A percentile compares a stretch with the other conserved stretches of the same genome.
Conservation (phyloP, 2,113 vertebrate genomes). For the Trichomycterus rosablanca region DNA sequence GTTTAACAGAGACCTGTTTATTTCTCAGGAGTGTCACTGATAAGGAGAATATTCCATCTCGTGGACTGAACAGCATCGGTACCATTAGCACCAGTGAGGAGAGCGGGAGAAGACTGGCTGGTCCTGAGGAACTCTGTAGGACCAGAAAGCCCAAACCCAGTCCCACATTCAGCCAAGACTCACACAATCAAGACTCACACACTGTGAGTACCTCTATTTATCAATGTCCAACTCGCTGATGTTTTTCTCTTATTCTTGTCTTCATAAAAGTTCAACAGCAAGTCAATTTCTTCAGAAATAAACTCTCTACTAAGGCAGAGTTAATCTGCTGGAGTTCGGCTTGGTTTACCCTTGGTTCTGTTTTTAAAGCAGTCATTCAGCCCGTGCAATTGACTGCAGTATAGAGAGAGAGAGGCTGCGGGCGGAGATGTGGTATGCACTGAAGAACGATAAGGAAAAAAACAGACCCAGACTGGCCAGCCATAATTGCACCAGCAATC, state of each 20-base stretch:
- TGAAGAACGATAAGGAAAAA: constrained; percentile 3
- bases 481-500: constrained; percentile 17
- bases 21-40: constrained; percentile 69
- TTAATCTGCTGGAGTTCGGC: not conserved
- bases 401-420: not conserved
- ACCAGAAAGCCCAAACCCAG: constrained; percentile 75
- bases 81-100: constrained; percentile 64
- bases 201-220: constrained; percentile 71
- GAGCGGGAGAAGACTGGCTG: constrained; percentile 55
- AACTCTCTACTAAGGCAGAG: not conserved
- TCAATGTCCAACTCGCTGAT: not conserved
- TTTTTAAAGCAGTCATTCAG: constrained; percentile 9
- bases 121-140: constrained; percentile 64
- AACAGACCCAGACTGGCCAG: not conserved
- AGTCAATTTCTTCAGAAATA: not conserved
- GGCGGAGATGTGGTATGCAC: not conserved
- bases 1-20: no score
- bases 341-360: not conserved
- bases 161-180: constrained; percentile 70
- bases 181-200: constrained; percentile 71
- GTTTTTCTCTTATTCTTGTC: not conserved
- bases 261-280: not conserved
- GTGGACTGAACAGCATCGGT: constrained; percentile 55
- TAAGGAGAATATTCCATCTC: constrained; percentile 88
- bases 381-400: constrained; percentile 33